Percentiles rank a stretch among this genome's conserved stretches.
Conservation (phyloP, 2,113 vertebrate genomes). For the Pagrus major region DNA sequence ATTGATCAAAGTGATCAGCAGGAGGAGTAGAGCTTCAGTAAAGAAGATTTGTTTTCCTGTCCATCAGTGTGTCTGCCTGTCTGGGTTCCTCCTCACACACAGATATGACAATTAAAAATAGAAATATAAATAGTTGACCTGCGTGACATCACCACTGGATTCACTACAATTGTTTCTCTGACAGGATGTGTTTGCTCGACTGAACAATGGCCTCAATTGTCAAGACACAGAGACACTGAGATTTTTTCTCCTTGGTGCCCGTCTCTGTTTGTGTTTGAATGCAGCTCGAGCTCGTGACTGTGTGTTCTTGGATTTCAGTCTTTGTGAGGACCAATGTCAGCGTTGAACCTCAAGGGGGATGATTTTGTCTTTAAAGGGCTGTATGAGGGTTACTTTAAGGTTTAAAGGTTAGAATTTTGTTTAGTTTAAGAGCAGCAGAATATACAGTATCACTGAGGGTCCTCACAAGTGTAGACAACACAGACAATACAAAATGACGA, state of each 20-base stretch:
- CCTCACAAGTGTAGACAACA: not conserved
- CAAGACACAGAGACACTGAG: conserved; percentile 12
- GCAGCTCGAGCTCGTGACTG: conserved; percentile 58
- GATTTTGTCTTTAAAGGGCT: not conserved
- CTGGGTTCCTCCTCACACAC: not conserved
- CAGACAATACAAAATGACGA: not conserved
- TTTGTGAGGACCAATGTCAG: conserved; percentile 15
- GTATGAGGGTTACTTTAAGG: not conserved
- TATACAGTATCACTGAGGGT: not conserved
- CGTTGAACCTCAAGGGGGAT: not conserved
- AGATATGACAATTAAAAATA: conserved; percentile 9
- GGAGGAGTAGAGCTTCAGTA: not conserved
- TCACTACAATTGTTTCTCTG: conserved; percentile 42
- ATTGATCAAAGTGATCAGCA: conserved; percentile 9
- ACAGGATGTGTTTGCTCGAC: conserved; percentile 49
- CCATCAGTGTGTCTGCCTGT: not conserved
- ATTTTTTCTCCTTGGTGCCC: conserved; percentile 55
- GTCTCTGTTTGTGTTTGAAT: conserved; percentile 68
- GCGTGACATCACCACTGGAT: conserved; percentile 40
- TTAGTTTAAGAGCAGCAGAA: not conserved
- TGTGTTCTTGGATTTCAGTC: conserved; percentile 11
- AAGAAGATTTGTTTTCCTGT: not conserved
- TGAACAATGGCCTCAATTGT: conserved; percentile 74
- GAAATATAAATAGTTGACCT: not conserved
- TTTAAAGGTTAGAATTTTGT: not conserved